Base-by-base conservation (phyloP, 1,140 invertebrate species). In the Cydia splendana region DNA sequence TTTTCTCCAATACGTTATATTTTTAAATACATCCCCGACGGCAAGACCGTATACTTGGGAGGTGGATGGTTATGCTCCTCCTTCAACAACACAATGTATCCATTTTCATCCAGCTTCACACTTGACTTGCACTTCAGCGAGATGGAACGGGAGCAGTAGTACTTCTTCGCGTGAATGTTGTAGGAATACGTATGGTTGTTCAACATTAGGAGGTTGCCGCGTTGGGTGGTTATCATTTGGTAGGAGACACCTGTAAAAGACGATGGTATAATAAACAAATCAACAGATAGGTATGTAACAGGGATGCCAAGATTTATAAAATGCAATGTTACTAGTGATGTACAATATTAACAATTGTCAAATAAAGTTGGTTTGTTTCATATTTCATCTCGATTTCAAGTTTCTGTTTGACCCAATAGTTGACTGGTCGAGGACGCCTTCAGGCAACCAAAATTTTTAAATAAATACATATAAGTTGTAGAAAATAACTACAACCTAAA, bases 171-270 rank as follows among this genome's bases (percentile, higher is more conserved):
- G 77, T 62, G 79, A 78, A 79, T 65, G 18, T 80, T 69, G 34
- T 80, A 76, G 0, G 67, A 78, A 51, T 74, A 85, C 1, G 83
- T 85, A 34, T 78, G 82, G 0, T 78, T 79, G 10, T 82, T 78
- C 5, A 81, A 18, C 83, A 91, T 87, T 0, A 91, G 76, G 57
- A 90, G 76, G 9, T 79, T 83, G 30, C 87, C 87, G 24, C 79
- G 77, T 15, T 28, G 67, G 15, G 81, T 81, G 12, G 82, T 81
- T 71, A 89, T 87, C 34, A 87, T 81, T 28, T 74, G 34, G 73
- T 67, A 75, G 10, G 75, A 42, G 4, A 42, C 0, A 48, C 71
- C 79, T 86, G 78, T 38, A 85, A 85, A 75, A 45, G 67, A 57
- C 15, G n/a, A 51, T 57, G 12, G 38, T 10, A 42, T 42, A 42